These are phyloP conservation scores for Salticus scenicus DNA, from an alignment of 2,888 invertebrate genomes.

Conservation along the genomic window DNA sequence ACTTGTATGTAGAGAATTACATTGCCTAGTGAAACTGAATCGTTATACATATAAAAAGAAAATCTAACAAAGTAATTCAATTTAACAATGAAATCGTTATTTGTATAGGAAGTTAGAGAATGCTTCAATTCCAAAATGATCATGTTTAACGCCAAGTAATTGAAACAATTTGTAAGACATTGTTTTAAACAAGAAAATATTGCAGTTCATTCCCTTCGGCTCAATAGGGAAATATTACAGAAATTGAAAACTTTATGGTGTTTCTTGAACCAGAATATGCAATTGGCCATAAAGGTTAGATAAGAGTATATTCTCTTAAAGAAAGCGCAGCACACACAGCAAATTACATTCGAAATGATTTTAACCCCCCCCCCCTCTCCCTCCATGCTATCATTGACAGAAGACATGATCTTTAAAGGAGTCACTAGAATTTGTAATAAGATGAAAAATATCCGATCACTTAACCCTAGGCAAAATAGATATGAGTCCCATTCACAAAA, in stretches of 20 bases:
- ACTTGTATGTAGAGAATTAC: no score
- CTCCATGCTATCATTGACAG: slow-evolving; percentile 12
- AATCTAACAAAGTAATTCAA: no score
- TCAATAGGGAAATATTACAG: slow-evolving; percentile 51
- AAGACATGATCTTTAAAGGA: slow-evolving; percentile 16
- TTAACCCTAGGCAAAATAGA: background rate
- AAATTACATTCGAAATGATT: no score
- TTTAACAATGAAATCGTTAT: no score
- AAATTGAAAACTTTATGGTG: slow-evolving; percentile 23
- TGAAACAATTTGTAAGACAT: slow-evolving; percentile 6
- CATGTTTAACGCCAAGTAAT: no score
- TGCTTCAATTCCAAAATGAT: no score
- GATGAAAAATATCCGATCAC: background rate
- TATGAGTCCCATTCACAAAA: background rate
- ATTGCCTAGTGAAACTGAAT: no score
- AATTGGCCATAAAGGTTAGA: slow-evolving; percentile 33
- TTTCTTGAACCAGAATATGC: background rate
- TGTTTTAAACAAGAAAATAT: slow-evolving; percentile 22
- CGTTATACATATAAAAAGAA: no score
- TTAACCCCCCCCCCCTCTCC: no score
- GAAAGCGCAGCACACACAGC: slow-evolving; percentile 22
- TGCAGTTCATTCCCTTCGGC: slow-evolving; percentile 42
- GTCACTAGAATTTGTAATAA: slow-evolving; percentile 27
- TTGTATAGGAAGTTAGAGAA: no score
- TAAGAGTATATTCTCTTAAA: slow-evolving; percentile 22